Evolutionary conservation across 2,888 invertebrate species (phyloP).

Genomic region (Ophraella communa): DNA sequence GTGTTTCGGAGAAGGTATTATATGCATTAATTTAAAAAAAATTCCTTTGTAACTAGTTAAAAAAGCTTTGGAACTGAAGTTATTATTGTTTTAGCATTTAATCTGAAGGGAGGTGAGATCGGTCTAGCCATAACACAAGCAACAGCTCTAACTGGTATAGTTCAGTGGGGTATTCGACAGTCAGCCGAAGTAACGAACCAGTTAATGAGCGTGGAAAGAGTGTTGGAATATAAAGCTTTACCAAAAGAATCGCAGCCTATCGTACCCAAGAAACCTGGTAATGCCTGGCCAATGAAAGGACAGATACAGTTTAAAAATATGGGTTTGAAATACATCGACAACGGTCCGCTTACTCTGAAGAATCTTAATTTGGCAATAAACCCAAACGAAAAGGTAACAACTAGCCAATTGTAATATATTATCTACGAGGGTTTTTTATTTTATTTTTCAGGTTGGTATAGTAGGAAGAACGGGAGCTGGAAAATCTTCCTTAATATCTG

Average conservation of each 20-base stretch:
- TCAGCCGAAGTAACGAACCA: constrained; percentile 66
- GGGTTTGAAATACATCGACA: constrained; percentile 73
- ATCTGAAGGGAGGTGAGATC: constrained; percentile 62
- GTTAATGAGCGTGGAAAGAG: constrained; percentile 90
- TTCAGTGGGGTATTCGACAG: constrained; percentile 83
- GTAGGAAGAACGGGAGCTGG: constrained; percentile 87
- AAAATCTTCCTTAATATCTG: constrained; percentile 79
- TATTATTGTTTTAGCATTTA: constrained; percentile 42
- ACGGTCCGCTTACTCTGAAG: constrained; percentile 75
- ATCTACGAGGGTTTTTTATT: background rate
- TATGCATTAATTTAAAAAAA: constrained; percentile 27
- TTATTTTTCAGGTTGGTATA: constrained; percentile 71
- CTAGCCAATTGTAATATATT: background rate
- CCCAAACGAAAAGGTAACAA: constrained; percentile 73
- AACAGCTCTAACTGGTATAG: constrained; percentile 61
- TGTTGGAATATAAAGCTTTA: constrained; percentile 71
- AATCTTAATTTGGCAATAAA: constrained; percentile 72
- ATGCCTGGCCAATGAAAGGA: constrained; percentile 74
- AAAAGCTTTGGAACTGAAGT: no score
- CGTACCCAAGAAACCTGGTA: constrained; percentile 32
- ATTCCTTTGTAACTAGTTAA: no score
- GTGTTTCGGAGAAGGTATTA: constrained; percentile 57
- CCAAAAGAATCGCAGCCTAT: constrained; percentile 69
- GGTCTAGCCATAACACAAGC: constrained; percentile 57
- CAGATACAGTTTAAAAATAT: constrained; percentile 71